Percentiles rank a stretch among this genome's conserved stretches.
Conservation (phyloP, 2,113 vertebrate species). For the Turnix velox region DNA sequence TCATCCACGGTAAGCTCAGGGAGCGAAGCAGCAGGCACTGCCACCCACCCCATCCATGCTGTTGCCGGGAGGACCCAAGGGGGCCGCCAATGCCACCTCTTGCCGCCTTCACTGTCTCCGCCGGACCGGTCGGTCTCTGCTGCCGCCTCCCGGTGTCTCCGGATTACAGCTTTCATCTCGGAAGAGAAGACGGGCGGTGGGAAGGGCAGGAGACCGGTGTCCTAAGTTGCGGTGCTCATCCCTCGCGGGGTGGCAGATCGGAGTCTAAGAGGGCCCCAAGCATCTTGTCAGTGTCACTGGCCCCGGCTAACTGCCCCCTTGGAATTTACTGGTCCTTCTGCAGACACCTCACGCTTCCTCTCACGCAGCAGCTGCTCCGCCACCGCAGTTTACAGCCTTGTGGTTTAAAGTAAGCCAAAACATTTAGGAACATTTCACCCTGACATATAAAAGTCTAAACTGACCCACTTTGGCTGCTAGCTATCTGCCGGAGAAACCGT, state of each 20-base stretch:
- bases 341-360: background rate
- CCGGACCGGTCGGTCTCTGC: background rate
- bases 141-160: background rate
- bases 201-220: no score
- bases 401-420: background rate
- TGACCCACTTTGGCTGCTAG: background rate
- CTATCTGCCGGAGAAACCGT: background rate
- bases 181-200: background rate
- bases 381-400: background rate
- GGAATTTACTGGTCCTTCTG: background rate
- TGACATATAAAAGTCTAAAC: background rate
- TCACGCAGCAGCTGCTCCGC: background rate
- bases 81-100: background rate
- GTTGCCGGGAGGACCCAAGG: no score
- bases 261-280: background rate
- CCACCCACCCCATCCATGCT: background rate
- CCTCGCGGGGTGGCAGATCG: background rate
- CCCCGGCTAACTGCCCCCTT: background rate
- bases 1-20: background rate
- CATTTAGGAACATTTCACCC: background rate
- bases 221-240: background rate
- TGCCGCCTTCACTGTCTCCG: no score
- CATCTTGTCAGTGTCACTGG: rapidly evolving
- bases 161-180: no score
- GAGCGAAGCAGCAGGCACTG: background rate